Evolutionary conservation across 2,888 invertebrate genomes (phyloP), one percentile per base, ranked within the genome.

Genomic region (Neoitamus cyanurus): DNA sequence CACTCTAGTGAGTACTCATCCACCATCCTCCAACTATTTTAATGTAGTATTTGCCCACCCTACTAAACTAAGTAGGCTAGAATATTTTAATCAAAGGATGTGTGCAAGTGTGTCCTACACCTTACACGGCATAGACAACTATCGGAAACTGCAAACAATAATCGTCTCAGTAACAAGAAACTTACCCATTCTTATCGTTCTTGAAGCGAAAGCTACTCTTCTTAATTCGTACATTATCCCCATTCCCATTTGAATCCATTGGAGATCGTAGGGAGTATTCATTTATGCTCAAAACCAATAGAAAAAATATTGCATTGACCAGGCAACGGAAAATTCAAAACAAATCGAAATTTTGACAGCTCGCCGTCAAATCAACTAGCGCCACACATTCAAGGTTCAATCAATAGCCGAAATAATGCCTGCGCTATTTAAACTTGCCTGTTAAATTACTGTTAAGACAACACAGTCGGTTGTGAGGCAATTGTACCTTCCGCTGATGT

Each of bases 121-220:
- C n/a, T n/a, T n/a, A n/a, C n/a, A n/a, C n/a, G n/a, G n/a, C n/a
- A n/a, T n/a, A n/a, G n/a, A n/a, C n/a, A n/a, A n/a, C n/a, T n/a
- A n/a, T n/a, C n/a, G n/a, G n/a, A n/a, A n/a, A n/a, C n/a, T n/a
- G n/a, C n/a, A n/a, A n/a, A n/a, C n/a, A n/a, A n/a, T n/a, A n/a
- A n/a, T n/a, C n/a, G n/a, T n/a, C n/a, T n/a, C n/a, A n/a, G n/a
- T n/a, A n/a, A n/a, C n/a, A 20, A 7, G 2, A 37, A 6, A 58
- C 9, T 80, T 31, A 80, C 78, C 78, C 78, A 31, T 80, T 42
- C 20, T 31, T 58, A 9, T 20, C 78, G n/a, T 58, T 58, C 20
- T 80, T 80, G 25, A 80, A 80, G 6, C 20, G 20, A 31, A 80
- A 80, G 4, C 9, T n/a, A 7, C 5, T 34, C 13, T 80, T 80